phyloP scores from a whole-genome alignment of 2,888 invertebrate species.

The Tachina lurida region DNA sequence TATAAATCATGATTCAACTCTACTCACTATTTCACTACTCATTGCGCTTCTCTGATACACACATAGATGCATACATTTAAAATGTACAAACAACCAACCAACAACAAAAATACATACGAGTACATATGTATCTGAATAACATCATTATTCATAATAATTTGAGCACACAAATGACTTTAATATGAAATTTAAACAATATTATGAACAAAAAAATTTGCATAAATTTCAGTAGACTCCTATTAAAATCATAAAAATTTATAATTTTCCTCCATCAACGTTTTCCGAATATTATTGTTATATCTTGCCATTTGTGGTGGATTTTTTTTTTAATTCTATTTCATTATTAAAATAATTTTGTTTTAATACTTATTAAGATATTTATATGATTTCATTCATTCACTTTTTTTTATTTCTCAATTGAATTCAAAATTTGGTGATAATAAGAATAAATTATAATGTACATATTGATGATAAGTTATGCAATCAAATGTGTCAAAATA shows the following conservation, averaged over 20 bases:
- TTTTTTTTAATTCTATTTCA: not conserved
- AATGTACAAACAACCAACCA: not conserved
- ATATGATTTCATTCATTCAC: not conserved
- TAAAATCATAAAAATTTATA: conserved; percentile 27
- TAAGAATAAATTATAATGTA: conserved; percentile 10
- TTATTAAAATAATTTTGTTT: conserved; percentile 9
- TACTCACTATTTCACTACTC: no score
- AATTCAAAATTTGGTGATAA: conserved; percentile 22
- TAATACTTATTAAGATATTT: conserved; percentile 43
- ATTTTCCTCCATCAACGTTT: not conserved
- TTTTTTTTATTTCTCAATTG: conserved; percentile 7
- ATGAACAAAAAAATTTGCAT: conserved; percentile 58
- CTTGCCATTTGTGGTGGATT: not conserved
- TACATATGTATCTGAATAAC: not conserved
- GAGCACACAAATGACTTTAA: conserved; percentile 26
- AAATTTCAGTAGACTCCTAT: conserved; percentile 49
- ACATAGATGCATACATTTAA: conserved; percentile 18
- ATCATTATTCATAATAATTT: conserved; percentile 33
- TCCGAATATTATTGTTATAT: not conserved
- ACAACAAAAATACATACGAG: not conserved
- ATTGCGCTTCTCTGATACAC: no score
- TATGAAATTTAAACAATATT: conserved; percentile 60
- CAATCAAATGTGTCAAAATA: conserved; percentile 69
- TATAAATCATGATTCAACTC: no score
- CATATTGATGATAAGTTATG: conserved; percentile 64